Evolutionary conservation across 2,797 vertebrate genomes (phyloP).

Genomic region (Crax fasciolata): DNA sequence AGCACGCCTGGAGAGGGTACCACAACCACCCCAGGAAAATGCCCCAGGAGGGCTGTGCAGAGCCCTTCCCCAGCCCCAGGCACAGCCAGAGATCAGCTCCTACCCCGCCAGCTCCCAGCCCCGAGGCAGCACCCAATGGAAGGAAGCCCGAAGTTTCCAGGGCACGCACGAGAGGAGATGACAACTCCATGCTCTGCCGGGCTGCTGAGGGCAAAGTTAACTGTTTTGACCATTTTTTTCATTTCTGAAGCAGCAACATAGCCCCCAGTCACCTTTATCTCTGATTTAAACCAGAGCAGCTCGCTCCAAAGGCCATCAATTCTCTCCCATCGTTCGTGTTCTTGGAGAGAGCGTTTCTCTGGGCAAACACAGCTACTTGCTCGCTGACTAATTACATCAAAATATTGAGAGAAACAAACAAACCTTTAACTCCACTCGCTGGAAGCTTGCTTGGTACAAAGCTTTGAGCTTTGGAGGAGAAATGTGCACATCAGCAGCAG

Average conservation of each 20-base stretch:
- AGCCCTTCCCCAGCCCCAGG: neutral
- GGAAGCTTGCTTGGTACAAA: neutral
- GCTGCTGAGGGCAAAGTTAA: constrained; percentile 27
- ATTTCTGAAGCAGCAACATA: neutral
- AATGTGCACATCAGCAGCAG: neutral
- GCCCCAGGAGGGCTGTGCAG: no score
- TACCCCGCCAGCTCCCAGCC: neutral
- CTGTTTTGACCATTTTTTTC: constrained; percentile 19
- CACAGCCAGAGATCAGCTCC: neutral
- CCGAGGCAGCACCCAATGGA: neutral
- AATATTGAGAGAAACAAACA: constrained; percentile 56
- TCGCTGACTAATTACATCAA: constrained; percentile 59
- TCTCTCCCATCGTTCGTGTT: constrained; percentile 56
- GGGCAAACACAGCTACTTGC: constrained; percentile 49
- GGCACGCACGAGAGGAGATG: neutral
- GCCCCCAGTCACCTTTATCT: neutral
- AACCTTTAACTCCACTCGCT: constrained; percentile 61
- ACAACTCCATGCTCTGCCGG: neutral
- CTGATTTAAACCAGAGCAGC: neutral
- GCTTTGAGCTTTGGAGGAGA: neutral
- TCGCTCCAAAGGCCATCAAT: constrained; percentile 63
- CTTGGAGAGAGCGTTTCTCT: constrained; percentile 48
- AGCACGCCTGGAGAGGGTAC: neutral
- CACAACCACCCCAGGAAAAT: neutral
- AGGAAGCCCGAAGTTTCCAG: neutral